Evolutionary conservation across 2,888 invertebrate genomes (phyloP), one percentile per base, ranked within the genome.

Genomic region (Campoplex capitator): DNA sequence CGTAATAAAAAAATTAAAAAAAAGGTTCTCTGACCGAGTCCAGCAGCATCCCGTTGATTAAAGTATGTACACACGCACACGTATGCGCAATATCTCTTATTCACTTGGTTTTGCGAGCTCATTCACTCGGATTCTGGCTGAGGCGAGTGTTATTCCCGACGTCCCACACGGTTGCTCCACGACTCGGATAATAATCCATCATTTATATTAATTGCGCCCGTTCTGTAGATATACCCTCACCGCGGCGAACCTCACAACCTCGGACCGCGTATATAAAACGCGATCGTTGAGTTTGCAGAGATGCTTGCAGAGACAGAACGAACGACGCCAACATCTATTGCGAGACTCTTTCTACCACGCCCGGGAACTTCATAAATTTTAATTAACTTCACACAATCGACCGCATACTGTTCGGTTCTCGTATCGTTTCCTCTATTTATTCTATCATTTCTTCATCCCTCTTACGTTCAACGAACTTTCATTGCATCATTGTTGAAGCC

Each of bases 171-270:
- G 90, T 70, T 85, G 83, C 75, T 80, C 65, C 68, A 68, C 86
- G 86, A 73, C 88, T 86, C 88, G 75, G 83, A 86, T 90, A 91
- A 92, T 92, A 93, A 93, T 93, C 91, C 92, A 93, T 93, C 93
- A 93, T 92, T 93, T 93, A 93, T 93, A 93, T 93, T 93, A 93
- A 93, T 93, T 93, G 92, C 91, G 91, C 88, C 90, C 91, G 92
- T 90, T 91, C 91, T 92, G 88, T 90, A 89, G 89, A 79, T 84
- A 71, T 56, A 77, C 77, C 86, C 86, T 83, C 76, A 58, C 73
- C 73, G 68, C 62, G 51, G 54, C 74, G 70, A 68, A 65, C 78
- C 68, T 35, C 28, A 23, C 62, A 74, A 90, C 90, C 86, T 82
- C 86, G 89, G 87, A 88, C 74, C 91, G 91, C 90, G 91, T 91